Percentiles rank a stretch among this genome's conserved stretches.
Conservation (phyloP, 2,797 vertebrate genomes). For the Anolis apletophallus region DNA sequence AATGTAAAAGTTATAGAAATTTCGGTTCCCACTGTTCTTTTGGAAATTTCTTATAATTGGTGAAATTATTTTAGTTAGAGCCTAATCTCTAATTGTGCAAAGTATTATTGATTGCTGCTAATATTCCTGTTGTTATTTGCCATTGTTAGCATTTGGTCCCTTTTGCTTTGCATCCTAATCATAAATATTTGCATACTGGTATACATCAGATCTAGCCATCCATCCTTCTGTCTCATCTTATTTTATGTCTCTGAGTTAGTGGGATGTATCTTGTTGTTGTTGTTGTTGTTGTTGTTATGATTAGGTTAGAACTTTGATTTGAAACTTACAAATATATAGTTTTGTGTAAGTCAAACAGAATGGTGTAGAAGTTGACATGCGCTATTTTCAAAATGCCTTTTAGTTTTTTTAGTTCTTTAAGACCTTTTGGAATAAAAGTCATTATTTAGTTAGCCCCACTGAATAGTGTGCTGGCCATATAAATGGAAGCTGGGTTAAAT, state of each 20-base stretch:
- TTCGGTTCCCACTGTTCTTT: constrained; percentile 10
- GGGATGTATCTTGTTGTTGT: background rate
- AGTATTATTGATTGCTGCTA: background rate
- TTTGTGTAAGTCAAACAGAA: background rate
- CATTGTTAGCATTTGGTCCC: background rate
- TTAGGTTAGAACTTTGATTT: background rate
- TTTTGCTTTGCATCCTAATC: background rate
- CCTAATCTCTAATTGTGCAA: background rate
- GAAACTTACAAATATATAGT: background rate
- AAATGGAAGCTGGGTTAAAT: background rate
- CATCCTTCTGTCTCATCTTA: background rate
- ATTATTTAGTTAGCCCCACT: background rate
- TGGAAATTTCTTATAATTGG: background rate
- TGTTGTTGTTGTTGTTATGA: background rate
- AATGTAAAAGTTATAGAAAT: constrained; percentile 26
- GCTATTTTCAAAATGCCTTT: background rate
- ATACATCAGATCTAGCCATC: background rate
- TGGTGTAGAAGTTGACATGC: background rate
- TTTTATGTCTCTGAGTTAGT: background rate
- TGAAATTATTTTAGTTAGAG: constrained; percentile 14
- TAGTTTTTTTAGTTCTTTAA: background rate
- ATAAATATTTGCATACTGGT: background rate
- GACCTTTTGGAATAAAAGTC: background rate
- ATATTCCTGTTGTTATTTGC: background rate
- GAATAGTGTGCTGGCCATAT: background rate